phyloP scores from a whole-genome alignment of 2,797 vertebrate species.

The Sciaenops ocellatus region DNA sequence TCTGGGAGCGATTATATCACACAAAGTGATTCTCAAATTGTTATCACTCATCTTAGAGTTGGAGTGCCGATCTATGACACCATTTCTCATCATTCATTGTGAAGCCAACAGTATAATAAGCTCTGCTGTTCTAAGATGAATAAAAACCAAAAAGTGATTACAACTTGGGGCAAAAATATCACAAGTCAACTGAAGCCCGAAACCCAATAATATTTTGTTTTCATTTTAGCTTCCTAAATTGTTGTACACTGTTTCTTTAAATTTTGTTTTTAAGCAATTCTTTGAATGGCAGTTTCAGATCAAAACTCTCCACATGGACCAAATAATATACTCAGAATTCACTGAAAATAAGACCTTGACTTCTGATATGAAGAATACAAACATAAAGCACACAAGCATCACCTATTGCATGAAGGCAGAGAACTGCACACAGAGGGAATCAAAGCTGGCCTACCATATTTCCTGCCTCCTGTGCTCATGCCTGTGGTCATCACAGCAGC shows the following conservation, averaged over 20 bases:
- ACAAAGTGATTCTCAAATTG: constrained; percentile 4
- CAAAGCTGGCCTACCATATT: constrained; percentile 83
- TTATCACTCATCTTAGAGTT: constrained; percentile 13
- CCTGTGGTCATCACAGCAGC: constrained; percentile 64
- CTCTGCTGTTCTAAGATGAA: not conserved
- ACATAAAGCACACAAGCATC: not conserved
- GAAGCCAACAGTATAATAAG: not conserved
- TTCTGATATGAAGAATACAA: not conserved
- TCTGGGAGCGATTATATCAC: constrained; percentile 41
- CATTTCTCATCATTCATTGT: not conserved
- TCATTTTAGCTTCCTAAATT: not conserved
- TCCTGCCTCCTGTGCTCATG: constrained; percentile 84
- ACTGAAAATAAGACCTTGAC: not conserved
- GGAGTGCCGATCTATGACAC: constrained; percentile 27
- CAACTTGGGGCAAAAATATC: no score
- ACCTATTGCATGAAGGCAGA: not conserved
- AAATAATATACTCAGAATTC: not conserved
- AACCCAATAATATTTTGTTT: not conserved
- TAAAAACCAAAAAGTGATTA: no score
- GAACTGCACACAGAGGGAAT: not conserved
- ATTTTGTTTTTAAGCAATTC: not conserved
- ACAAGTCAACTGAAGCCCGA: not conserved
- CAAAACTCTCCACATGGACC: not conserved
- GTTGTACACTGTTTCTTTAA: not conserved
- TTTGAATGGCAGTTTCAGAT: not conserved